These are phyloP conservation scores for Caenorhabditis sp. DNA, from an alignment of 2,888 invertebrate species.

Conservation along the genomic window DNA sequence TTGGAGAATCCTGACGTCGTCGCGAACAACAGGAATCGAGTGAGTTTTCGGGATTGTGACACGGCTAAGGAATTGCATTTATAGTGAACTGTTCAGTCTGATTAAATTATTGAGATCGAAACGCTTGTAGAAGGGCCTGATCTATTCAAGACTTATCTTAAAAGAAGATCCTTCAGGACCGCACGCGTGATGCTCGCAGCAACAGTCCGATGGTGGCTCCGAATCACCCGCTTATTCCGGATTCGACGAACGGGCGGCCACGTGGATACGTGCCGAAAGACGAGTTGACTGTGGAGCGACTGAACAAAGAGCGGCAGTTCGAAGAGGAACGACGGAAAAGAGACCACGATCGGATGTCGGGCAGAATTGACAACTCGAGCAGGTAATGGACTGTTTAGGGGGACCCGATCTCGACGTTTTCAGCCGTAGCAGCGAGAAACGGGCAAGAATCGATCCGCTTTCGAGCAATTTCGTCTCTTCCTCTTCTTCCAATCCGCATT, in stretches of 20 bases:
- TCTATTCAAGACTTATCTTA: no score
- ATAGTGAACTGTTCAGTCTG: no score
- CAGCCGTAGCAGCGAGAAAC: slow-evolving; percentile 44
- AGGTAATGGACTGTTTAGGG: slow-evolving; percentile 10
- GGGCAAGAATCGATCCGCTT: slow-evolving; percentile 44
- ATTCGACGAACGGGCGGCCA: slow-evolving; percentile 28
- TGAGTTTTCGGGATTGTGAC: not conserved
- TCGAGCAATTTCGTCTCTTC: slow-evolving; percentile 47
- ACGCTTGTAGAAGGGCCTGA: no score
- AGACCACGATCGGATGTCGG: slow-evolving; percentile 56
- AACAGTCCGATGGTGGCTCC: slow-evolving; percentile 17
- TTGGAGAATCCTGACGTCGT: slow-evolving; percentile 20
- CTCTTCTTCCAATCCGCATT: not conserved
- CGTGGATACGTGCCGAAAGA: slow-evolving; percentile 45
- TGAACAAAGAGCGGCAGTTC: slow-evolving; percentile 43
- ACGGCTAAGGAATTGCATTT: no score
- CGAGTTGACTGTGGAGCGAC: slow-evolving; percentile 36
- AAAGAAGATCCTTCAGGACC: no score
- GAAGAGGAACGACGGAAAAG: slow-evolving; percentile 63
- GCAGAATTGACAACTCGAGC: slow-evolving; percentile 27
- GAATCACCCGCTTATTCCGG: not conserved
- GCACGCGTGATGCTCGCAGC: slow-evolving; percentile 13
- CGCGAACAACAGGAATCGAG: no score
- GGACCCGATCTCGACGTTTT: no score
- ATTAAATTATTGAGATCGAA: no score